Base-by-base conservation (phyloP, 2,888 invertebrate species). In the Cephus spinipes region DNA sequence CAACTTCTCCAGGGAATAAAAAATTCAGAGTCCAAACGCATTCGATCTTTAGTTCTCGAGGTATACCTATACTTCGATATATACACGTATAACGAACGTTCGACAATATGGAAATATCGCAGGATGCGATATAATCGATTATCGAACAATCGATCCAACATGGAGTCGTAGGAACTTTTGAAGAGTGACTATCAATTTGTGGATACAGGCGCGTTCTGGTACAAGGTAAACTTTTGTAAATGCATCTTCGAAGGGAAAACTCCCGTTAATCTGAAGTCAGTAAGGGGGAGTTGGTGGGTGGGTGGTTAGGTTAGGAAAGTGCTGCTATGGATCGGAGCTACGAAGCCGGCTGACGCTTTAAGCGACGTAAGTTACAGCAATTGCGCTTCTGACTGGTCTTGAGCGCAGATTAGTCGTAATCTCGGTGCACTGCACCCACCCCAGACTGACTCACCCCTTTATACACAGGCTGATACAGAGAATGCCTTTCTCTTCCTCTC, bases 361-460 rank as follows among this genome's bases (percentile, higher is more conserved):
- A 85, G 85, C 86, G 84, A 87, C 82, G 83, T 86, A 87, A 86
- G 82, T 85, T 83, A 84, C 82, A 84, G 85, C 85, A 82, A 83
- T 81, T 85, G 83, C 84, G 82, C 81, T 84, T 81, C 79, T 78
- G 84, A 85, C 81, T 82, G 81, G 86, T 86, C 83, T 84, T 81
- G 82, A 81, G 82, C 81, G 86, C 80, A 86, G 86, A 86, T 86
- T 87, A 86, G 86, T 85, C 86, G 84, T 87, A 86, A 86, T 86
- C 85, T 87, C 84, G 83, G 86, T 84, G 85, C 86, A 82, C 82
- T 86, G 86, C 87, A 83, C 86, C 85, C 80, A 79, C 78, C 79
- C 81, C 80, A 77, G 71, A 71, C 71, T 31, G 71, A 31, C 71
- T 32, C 71, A 31, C 71, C 33, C 71, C 71, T 71, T 32, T 55